Conservation (phyloP, 2,888 invertebrate species). For the Arge pagana region DNA sequence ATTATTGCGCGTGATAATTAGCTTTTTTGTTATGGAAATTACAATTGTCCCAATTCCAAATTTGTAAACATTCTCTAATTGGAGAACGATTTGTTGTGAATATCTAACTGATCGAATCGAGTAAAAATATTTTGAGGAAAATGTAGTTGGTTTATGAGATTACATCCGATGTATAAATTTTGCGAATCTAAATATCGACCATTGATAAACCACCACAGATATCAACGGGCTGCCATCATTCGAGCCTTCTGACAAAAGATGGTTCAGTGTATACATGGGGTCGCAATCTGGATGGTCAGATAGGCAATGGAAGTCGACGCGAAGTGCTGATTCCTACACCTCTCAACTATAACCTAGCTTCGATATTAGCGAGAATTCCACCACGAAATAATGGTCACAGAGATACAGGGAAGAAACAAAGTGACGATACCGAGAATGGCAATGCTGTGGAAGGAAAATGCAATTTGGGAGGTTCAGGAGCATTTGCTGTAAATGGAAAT, state of each 20-base stretch:
- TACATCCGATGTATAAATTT: too few species aligned
- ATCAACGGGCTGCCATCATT: constrained; percentile 83
- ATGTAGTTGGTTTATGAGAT: too few species aligned
- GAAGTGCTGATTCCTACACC: constrained; percentile 65
- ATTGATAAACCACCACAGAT: constrained; percentile 45
- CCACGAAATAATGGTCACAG: constrained; percentile 36
- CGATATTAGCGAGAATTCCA: constrained; percentile 44
- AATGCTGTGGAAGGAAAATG: constrained; percentile 15
- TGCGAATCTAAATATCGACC: constrained; percentile 51
- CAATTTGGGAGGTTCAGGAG: constrained; percentile 9
- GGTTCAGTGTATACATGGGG: constrained; percentile 85
- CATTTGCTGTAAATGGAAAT: constrained; percentile 36
- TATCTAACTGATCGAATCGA: too few species aligned
- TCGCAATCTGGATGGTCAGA: constrained; percentile 86
- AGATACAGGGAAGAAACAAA: constrained; percentile 19
- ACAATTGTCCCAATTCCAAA: too few species aligned
- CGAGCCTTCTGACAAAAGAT: constrained; percentile 71
- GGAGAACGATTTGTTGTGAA: too few species aligned
- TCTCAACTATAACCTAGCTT: constrained; percentile 58
- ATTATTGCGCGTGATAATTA: too few species aligned
- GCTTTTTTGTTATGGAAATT: too few species aligned
- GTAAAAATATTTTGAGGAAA: too few species aligned
- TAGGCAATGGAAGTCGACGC: constrained; percentile 74
- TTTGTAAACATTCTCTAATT: too few species aligned
- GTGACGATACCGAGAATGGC: constrained; percentile 15